Evolutionary conservation across 2,113 vertebrate species (phyloP).

Genomic region (Gallinago paraguaiae): DNA sequence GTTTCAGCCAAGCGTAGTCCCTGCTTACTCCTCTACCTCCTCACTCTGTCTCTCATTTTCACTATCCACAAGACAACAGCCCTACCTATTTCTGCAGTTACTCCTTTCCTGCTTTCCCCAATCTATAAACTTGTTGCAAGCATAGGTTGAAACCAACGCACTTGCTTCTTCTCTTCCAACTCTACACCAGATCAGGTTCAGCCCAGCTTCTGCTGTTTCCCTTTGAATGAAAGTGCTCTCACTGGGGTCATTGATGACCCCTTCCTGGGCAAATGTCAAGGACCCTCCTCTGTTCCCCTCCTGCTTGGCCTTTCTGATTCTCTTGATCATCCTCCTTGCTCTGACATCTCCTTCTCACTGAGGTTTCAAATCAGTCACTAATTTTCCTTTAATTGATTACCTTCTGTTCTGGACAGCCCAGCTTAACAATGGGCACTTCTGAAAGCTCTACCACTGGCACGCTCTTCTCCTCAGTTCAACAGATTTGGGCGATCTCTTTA

Average conservation of each 20-base stretch:
- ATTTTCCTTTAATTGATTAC: background rate
- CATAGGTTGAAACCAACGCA: background rate
- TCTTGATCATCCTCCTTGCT: background rate
- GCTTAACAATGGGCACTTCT: fast-evolving
- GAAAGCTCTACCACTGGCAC: background rate
- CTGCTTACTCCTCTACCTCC: background rate
- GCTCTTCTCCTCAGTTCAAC: background rate
- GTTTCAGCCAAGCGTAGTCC: background rate
- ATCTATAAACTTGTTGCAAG: background rate
- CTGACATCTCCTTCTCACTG: background rate
- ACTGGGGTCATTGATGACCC: background rate
- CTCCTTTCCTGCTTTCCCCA: background rate
- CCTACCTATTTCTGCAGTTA: background rate
- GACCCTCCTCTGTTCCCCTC: background rate
- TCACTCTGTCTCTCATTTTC: background rate
- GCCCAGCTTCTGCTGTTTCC: background rate
- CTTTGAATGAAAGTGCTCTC: background rate
- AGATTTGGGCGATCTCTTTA: background rate
- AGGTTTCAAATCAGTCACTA: background rate
- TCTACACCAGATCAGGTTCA: background rate
- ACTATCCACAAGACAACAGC: background rate
- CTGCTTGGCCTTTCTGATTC: background rate
- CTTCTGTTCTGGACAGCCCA: background rate
- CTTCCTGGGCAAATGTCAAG: background rate
- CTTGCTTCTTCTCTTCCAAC: background rate